These are phyloP conservation scores for Eremobia ochroleuca DNA, from an alignment of 2,888 invertebrate species.

Conservation along the genomic window DNA sequence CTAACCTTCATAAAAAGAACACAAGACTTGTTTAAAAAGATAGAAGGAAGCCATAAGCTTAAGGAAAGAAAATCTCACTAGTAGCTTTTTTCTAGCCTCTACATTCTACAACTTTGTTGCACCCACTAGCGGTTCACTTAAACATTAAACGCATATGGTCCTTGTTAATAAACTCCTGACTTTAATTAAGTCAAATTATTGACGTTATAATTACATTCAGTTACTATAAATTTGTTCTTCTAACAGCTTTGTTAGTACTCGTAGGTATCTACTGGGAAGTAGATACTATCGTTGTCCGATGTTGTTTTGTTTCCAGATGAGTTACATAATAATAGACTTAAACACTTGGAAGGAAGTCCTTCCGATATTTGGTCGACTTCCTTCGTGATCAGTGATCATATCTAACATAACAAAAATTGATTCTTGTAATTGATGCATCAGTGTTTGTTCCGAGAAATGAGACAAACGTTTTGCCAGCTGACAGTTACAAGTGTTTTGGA, in stretches of 20 bases:
- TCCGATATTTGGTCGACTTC: constrained; percentile 46
- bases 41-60: background rate
- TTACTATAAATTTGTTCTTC: constrained; percentile 26
- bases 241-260: constrained; percentile 15
- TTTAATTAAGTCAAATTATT: constrained; percentile 51
- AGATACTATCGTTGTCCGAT: constrained; percentile 45
- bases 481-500: constrained; percentile 5
- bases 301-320: constrained; percentile 45
- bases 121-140: constrained; percentile 31
- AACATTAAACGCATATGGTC: constrained; percentile 48
- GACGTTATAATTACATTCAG: constrained; percentile 43
- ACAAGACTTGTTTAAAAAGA: background rate
- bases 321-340: constrained; percentile 41
- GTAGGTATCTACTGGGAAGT: constrained; percentile 34
- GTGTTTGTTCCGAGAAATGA: constrained; percentile 23
- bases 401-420: constrained; percentile 22
- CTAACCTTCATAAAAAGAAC: background rate
- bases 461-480: constrained; percentile 21
- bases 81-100: background rate
- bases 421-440: constrained; percentile 30
- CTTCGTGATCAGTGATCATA: constrained; percentile 12
- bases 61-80: background rate
- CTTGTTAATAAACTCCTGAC: constrained; percentile 36
- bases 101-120: background rate
- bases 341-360: constrained; percentile 53